Evolutionary conservation across 2,888 invertebrate species (phyloP).

Genomic region (Drosophila meridiana): DNA sequence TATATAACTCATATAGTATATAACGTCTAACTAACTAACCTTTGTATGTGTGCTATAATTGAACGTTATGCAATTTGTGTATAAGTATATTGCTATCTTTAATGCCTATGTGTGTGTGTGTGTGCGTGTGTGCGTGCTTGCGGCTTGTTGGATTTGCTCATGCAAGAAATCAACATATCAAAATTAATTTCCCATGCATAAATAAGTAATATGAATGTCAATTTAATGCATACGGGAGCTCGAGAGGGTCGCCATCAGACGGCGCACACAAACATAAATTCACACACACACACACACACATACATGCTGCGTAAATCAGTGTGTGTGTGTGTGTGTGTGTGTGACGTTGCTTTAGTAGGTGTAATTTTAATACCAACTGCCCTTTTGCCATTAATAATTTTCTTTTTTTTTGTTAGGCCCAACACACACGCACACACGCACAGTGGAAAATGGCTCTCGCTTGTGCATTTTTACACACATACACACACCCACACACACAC

Average conservation of each 20-base stretch:
- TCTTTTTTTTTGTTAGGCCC: constrained; percentile 42
- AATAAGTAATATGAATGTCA: constrained; percentile 78
- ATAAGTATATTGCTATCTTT: constrained; percentile 1
- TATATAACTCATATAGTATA: neutral
- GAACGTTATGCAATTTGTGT: constrained; percentile 15
- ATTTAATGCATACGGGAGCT: constrained; percentile 65
- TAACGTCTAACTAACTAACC: neutral
- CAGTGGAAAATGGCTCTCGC: constrained; percentile 2
- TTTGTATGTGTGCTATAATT: constrained; percentile 2
- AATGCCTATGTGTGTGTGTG: neutral
- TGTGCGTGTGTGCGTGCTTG: constrained; percentile 14
- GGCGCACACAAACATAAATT: constrained; percentile 11
- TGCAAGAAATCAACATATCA: constrained; percentile 78
- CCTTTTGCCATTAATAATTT: constrained; percentile 71
- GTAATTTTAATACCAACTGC: constrained; percentile 72
- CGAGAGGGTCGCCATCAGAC: constrained; percentile 15
- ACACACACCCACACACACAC: neutral
- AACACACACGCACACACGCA: neutral
- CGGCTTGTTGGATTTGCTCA: constrained; percentile 57
- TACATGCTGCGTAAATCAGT: constrained; percentile 24
- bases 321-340: constrained; percentile 17
- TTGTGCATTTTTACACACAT: constrained; percentile 29
- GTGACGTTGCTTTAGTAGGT: constrained; percentile 53
- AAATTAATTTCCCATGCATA: constrained; percentile 80
- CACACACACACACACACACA: constrained; percentile 1